phyloP scores from a whole-genome alignment of 2,797 vertebrate genomes.

The Eurystomus glaucurus region DNA sequence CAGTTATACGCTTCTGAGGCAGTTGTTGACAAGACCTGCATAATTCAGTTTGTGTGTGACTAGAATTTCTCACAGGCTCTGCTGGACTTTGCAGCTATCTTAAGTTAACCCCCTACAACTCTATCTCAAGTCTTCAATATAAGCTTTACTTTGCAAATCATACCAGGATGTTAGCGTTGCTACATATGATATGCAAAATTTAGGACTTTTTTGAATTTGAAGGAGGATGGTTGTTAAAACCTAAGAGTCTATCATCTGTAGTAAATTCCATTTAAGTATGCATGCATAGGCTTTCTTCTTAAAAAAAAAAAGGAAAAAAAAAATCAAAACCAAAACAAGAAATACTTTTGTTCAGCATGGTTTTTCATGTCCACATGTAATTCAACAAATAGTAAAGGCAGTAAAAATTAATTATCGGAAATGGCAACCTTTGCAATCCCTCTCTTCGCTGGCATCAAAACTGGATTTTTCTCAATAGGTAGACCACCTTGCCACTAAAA shows the following conservation, averaged over 20 bases:
- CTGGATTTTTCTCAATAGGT: conserved; percentile 34
- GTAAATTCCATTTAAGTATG: not conserved
- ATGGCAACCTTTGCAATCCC: conserved; percentile 10
- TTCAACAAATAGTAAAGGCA: not conserved
- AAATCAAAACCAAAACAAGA: not conserved
- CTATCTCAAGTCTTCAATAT: not conserved
- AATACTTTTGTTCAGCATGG: not conserved
- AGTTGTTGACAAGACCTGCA: conserved; percentile 77
- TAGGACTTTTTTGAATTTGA: not conserved
- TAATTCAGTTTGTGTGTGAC: conserved; percentile 76
- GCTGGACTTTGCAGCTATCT: conserved; percentile 12
- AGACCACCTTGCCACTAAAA: conserved; percentile 49
- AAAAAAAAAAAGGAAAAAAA: not conserved
- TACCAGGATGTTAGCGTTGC: not conserved
- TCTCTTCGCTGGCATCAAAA: conserved; percentile 20
- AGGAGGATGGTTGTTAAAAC: not conserved
- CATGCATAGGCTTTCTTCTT: not conserved
- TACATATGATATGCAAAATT: not conserved
- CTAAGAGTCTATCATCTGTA: not conserved
- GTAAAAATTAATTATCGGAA: conserved; percentile 63
- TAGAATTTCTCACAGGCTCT: conserved; percentile 51
- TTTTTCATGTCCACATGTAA: not conserved
- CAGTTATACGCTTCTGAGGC: conserved; percentile 61
- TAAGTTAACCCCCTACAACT: conserved; percentile 13
- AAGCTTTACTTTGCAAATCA: not conserved